Conservation (phyloP, 2,888 invertebrate species). For the Polymixis flavicincta region DNA sequence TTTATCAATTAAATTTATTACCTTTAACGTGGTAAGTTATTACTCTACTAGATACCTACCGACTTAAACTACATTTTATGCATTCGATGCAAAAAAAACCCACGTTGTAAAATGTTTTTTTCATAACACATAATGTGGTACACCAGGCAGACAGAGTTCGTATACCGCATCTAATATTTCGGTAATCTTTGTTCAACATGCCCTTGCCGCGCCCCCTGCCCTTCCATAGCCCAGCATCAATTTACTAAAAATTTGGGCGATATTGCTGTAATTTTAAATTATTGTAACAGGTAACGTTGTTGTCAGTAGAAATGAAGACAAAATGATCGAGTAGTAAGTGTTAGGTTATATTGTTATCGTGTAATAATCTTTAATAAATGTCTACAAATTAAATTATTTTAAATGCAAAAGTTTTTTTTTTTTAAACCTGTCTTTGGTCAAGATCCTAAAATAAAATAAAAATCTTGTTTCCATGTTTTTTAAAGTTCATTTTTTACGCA, state of each 20-base stretch:
- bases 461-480: too few relatives aligned
- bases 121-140: not conserved
- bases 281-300: not conserved
- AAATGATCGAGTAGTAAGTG: not conserved
- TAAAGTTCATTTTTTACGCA: too few relatives aligned
- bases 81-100: not conserved
- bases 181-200: not conserved
- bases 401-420: not conserved
- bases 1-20: not conserved
- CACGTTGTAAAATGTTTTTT: not conserved
- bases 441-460: too few relatives aligned
- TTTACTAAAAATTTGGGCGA: not conserved
- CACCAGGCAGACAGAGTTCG: not conserved
- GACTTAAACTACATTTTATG: not conserved
- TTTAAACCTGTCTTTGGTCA: too few relatives aligned
- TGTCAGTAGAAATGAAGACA: too few relatives aligned
- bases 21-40: not conserved
- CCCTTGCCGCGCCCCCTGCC: not conserved
- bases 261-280: not conserved
- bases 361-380: not conserved
- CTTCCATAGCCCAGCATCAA: not conserved
- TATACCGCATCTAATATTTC: conserved; percentile 8
- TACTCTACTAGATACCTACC: not conserved
- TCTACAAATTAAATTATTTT: not conserved
- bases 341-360: not conserved